These are phyloP conservation scores for Bombyx huttoni DNA, from an alignment of 2,888 invertebrate genomes.

Conservation along the genomic window DNA sequence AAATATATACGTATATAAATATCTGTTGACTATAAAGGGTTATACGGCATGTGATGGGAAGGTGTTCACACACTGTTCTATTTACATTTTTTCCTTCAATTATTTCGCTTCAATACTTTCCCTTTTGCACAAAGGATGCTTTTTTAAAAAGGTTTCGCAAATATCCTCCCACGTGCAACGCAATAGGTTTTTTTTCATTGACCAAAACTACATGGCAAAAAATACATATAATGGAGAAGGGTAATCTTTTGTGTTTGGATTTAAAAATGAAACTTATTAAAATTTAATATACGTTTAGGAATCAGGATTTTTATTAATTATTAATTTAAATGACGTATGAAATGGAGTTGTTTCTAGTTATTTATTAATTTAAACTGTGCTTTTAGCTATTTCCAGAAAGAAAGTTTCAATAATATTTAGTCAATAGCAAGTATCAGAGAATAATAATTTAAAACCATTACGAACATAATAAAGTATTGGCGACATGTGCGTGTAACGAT, in stretches of 20 bases:
- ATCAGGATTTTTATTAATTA: too few species aligned
- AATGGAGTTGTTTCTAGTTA: too few species aligned
- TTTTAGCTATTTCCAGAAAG: too few species aligned
- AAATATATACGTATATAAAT: background rate
- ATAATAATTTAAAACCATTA: constrained; percentile 2
- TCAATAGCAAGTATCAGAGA: too few species aligned
- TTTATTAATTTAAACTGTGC: too few species aligned
- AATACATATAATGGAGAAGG: background rate
- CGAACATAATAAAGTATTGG: constrained; percentile 18
- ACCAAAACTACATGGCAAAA: background rate
- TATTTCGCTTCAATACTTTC: constrained; percentile 56
- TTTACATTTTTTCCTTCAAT: constrained; percentile 41
- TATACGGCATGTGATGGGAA: constrained; percentile 29
- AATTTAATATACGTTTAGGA: too few species aligned
- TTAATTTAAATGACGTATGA: too few species aligned
- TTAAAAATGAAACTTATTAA: too few species aligned
- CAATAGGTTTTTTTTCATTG: constrained; percentile 1
- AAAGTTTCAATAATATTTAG: too few species aligned
- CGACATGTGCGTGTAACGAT: constrained; percentile 49
- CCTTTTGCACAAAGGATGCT: constrained; percentile 47
- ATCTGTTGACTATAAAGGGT: constrained; percentile 23
- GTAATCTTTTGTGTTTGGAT: too few species aligned
- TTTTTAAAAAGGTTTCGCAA: constrained; percentile 55
- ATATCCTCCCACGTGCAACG: constrained; percentile 50
- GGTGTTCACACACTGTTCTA: constrained; percentile 30